phyloP scores from a whole-genome alignment of 2,888 invertebrate species.

The Acrobasis consociella region DNA sequence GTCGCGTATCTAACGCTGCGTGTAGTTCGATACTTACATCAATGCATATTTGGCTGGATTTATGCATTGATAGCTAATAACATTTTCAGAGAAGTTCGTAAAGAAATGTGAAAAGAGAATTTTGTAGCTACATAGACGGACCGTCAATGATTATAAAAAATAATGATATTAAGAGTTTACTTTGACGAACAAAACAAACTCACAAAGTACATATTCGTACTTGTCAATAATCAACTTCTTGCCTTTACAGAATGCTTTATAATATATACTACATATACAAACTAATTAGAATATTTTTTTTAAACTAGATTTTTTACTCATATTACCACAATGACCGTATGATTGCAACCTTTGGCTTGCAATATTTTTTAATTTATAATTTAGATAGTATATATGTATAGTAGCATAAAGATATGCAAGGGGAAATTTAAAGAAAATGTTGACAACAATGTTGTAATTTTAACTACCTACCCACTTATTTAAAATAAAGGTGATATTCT shows the following conservation, averaged over 20 bases:
- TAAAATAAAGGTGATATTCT: constrained; percentile 27
- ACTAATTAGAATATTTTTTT: too few species aligned
- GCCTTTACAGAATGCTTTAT: too few species aligned
- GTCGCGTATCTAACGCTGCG: too few species aligned
- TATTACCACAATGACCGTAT: too few species aligned
- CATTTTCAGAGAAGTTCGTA: neutral
- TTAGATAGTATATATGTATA: neutral
- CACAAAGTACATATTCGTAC: too few species aligned
- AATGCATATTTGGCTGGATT: constrained; percentile 59
- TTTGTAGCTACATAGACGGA: neutral
- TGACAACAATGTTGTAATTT: constrained; percentile 52
- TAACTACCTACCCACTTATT: constrained; percentile 25
- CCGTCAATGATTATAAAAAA: too few species aligned
- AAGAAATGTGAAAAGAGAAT: neutral
- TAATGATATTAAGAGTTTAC: neutral
- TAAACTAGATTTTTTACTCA: too few species aligned
- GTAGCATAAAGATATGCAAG: constrained; percentile 14
- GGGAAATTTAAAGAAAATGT: constrained; percentile 42
- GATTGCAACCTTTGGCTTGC: neutral
- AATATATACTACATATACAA: too few species aligned
- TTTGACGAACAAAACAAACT: neutral
- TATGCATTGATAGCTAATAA: constrained; percentile 41
- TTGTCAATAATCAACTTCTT: too few species aligned
- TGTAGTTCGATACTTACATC: constrained; percentile 1
- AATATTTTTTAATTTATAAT: neutral